Percentiles rank a stretch among this genome's conserved stretches.
phyloP scores from a whole-genome alignment of 2,797 vertebrate species.

The Tragelaphus eurycerus region DNA sequence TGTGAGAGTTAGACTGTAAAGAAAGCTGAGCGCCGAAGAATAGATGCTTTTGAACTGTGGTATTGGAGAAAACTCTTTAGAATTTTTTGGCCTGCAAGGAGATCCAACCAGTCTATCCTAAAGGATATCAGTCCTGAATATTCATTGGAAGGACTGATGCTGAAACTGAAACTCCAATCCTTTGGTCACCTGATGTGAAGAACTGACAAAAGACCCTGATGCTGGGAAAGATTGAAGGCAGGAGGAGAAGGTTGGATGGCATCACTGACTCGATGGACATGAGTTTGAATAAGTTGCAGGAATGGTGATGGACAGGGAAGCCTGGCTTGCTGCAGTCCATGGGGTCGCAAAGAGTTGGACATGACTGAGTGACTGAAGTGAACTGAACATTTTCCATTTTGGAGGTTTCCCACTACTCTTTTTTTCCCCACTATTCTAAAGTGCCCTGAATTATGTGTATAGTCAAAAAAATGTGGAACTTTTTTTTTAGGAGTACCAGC shows the following conservation, averaged over 20 bases:
- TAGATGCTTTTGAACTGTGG: not conserved
- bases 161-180: not conserved
- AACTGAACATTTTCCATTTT: not conserved
- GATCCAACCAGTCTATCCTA: not conserved
- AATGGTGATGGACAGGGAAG: not conserved
- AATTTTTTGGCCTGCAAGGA: not conserved
- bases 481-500: not conserved
- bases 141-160: not conserved
- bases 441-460: not conserved
- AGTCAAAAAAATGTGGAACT: not conserved
- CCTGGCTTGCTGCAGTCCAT: not conserved
- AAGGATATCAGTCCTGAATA: not conserved
- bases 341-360: rapidly evolving
- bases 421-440: not conserved
- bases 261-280: not conserved
- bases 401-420: not conserved
- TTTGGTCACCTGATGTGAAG: not conserved
- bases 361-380: not conserved
- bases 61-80: not conserved
- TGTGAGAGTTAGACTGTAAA: not conserved
- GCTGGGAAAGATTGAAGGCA: not conserved
- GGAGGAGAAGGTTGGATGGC: not conserved
- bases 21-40: not conserved
- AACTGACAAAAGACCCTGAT: not conserved
- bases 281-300: not conserved